Evolutionary conservation across 2,113 vertebrate species (phyloP), one percentile per base, ranked within the genome.

Genomic region (Hipposideros armiger): DNA sequence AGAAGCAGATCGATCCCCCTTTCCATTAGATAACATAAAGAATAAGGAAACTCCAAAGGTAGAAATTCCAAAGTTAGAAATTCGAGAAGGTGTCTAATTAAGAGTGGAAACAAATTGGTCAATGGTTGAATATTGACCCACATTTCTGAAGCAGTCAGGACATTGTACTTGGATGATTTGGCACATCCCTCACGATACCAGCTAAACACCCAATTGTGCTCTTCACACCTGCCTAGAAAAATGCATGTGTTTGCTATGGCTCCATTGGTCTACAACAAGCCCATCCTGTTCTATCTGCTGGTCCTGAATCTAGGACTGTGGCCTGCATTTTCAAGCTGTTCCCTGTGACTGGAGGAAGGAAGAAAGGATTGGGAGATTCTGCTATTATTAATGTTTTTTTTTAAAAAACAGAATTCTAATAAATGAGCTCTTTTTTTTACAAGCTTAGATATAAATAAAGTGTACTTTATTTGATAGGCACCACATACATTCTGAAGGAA

Each of bases 401-500:
- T 28, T 50, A 13, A 50, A 50, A 45, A 20, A 58, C 45, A 32
- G 60, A 67, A 69, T 62, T 17, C 5, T n/a, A 54, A 54, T 54
- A 54, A 67, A 47, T 70, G 45, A 52, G 66, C 22, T 76, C 16
- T 76, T 11, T 45, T 15, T 42, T 81, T 76, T 56, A 73, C 22
- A 47, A 60, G 20, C 36, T 16, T 32, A 30, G 26, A 82, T 67
- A 17, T 17, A 54, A 54, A 40, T 74, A 50, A 62, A 60, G 8
- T 91, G 6, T 78, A 60, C 24, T 76, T 82, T 67, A 64, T 50
- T 91, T 83, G 42, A 62, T 56, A 69, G 82, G 8, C 10, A 28
- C 22, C 74, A 45, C 17, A 87, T 54, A 70, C 42, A 91, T 87
- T 58, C 52, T 83, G 24, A 74, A 94, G 52, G 76, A 87, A 90